Evolutionary conservation across 2,888 invertebrate genomes (phyloP), one percentile per base, ranked within the genome.

Genomic region (Buathra laborator): DNA sequence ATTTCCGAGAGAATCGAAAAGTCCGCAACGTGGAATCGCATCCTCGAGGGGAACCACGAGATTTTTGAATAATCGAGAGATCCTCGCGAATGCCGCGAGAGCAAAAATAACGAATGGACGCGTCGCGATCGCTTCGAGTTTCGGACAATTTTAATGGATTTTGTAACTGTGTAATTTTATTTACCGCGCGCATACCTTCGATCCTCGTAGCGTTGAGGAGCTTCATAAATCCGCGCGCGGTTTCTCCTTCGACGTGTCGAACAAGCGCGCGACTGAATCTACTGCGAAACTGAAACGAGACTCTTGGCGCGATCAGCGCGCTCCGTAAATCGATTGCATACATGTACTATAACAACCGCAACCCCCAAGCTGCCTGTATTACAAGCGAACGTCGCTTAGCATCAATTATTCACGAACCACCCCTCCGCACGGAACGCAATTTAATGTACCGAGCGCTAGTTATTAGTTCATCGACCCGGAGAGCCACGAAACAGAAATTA

Each of bases 391-490:
- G 43, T 19, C 44, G 72, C 62, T 62, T 77, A 72, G 19, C 32
- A 19, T 81, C 53, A 78, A 70, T 78, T 74, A 78, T 81, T 78
- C 70, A 81, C 7, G 4, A 75, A 4, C 67, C 29, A 67, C 56
- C 19, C 32, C 43, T 37, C 37, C 37, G 9, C 37, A 37, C 37
- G 9, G 37, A 37, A 37, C 37, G 37, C 9, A 37, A 37, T 48
- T 51, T 72, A 56, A 72, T 77, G 77, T 56, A 2, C 74, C 43
- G n/a, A 32, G 12, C n/a, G 37, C 78, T 29, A 64, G 29, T 59
- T 66, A 16, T 43, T 14, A 68, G 68, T 74, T 72, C 62, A 46
- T 72, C 12, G 32, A 16, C 32, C 9, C 56, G 71, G 68, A 70
- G 64, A 81, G 9, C 19, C 37, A 48, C 0, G 53, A 19, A 9